Conservation (phyloP, 92 coral and sea anemone species). For the Ricordea florida region DNA sequence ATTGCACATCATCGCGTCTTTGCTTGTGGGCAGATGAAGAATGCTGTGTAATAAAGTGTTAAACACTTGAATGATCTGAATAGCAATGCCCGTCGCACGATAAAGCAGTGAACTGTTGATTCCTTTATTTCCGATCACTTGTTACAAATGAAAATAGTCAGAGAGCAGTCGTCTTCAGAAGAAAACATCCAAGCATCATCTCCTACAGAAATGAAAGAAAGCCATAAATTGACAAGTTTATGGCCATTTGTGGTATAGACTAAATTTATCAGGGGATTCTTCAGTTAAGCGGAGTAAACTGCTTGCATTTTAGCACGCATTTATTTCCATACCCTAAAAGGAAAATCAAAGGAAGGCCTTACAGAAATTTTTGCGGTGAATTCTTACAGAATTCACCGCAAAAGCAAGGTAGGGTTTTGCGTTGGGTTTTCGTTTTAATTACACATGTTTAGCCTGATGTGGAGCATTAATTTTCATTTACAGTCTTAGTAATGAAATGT, state of each 20-base stretch:
- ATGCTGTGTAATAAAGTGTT: neutral
- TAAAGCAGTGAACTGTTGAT: too few species aligned
- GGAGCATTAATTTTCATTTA: neutral
- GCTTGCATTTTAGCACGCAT: too few species aligned
- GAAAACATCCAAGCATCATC: slow-evolving; percentile 20
- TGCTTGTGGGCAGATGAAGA: neutral
- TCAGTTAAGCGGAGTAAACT: neutral
- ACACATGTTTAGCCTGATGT: neutral
- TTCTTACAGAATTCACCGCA: too few species aligned
- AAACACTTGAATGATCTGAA: too few species aligned
- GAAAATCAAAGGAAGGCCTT: too few species aligned
- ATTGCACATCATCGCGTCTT: neutral
- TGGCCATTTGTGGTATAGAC: neutral
- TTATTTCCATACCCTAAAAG: too few species aligned
- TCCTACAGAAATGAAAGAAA: neutral
- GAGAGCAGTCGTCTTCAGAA: slow-evolving; percentile 1
- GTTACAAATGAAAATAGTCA: too few species aligned
- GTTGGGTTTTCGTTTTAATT: too few species aligned
- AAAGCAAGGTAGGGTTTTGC: too few species aligned
- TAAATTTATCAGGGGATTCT: neutral
- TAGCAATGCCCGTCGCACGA: too few species aligned
- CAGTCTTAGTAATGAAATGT: neutral
- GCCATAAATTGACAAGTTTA: slow-evolving; percentile 12
- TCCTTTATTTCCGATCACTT: too few species aligned
- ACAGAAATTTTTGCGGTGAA: too few species aligned